phyloP scores from a whole-genome alignment of 2,888 invertebrate species.

The Drosophila tripunctata region DNA sequence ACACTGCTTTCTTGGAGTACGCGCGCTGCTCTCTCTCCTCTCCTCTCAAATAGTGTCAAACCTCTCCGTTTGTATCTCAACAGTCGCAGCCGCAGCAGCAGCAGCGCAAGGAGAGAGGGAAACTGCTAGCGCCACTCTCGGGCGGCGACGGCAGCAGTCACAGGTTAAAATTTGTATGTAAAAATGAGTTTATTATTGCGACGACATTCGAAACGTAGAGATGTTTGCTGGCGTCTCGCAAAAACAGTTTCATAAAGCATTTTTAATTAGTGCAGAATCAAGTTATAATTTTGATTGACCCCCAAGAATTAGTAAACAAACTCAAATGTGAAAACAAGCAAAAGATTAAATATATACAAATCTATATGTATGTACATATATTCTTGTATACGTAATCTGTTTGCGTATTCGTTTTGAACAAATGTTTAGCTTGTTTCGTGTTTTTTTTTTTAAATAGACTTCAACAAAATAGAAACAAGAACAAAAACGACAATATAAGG shows the following conservation, averaged over 20 bases:
- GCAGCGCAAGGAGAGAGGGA: constrained; percentile 50
- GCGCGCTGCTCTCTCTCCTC: constrained; percentile 43
- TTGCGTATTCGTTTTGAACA: constrained; percentile 52
- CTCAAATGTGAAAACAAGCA: constrained; percentile 39
- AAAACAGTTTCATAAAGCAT: constrained; percentile 19
- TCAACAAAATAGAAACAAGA: constrained; percentile 43
- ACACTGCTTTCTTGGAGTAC: constrained; percentile 60
- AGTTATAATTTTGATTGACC: constrained; percentile 38
- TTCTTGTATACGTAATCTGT: constrained; percentile 15
- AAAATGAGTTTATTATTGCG: constrained; percentile 72
- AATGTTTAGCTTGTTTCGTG: constrained; percentile 67
- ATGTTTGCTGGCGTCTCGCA: constrained; percentile 47
- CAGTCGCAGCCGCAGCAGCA: constrained; percentile 47
- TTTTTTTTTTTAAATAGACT: constrained; percentile 68
- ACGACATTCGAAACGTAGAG: constrained; percentile 62
- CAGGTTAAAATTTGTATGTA: constrained; percentile 65
- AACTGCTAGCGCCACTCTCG: constrained; percentile 30
- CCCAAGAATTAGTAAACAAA: constrained; percentile 9
- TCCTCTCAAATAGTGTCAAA: constrained; percentile 57
- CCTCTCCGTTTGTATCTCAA: constrained; percentile 60
- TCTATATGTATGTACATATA: constrained; percentile 2
- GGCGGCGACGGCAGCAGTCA: constrained; percentile 51
- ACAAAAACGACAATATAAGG: constrained; percentile 60
- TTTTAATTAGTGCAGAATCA: constrained; percentile 48
- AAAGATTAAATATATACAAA: constrained; percentile 1